A percentile compares a stretch with the other conserved stretches of the same genome.
Evolutionary conservation across 2,888 invertebrate genomes (phyloP).

Genomic region (Tenthredo mesomela): DNA sequence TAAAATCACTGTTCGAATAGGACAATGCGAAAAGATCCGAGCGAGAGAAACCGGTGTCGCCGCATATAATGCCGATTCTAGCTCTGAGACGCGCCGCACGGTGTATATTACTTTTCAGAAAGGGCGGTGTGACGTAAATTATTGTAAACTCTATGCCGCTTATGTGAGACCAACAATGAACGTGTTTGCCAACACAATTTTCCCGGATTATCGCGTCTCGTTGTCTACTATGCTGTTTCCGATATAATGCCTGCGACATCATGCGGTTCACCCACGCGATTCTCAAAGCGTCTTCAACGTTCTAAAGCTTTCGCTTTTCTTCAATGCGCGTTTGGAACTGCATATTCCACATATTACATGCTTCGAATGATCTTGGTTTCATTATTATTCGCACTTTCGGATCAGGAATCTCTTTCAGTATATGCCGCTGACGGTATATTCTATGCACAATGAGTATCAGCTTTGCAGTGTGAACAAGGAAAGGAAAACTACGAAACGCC

Average conservation of each 20-base stretch:
- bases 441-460: neutral
- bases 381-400: neutral
- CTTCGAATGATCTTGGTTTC: neutral
- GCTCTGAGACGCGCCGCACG: slow-evolving; percentile 60
- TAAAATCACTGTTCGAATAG: neutral
- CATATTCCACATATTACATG: neutral
- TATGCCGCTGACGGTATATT: neutral
- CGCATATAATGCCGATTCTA: slow-evolving; percentile 25
- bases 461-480: neutral
- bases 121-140: slow-evolving; percentile 76
- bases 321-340: neutral
- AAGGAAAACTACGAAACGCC: neutral
- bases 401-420: neutral
- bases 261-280: neutral
- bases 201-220: slow-evolving; percentile 49
- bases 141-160: slow-evolving; percentile 58
- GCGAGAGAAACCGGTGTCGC: neutral
- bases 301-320: slow-evolving; percentile 7
- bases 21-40: slow-evolving; percentile 27
- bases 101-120: slow-evolving; percentile 78
- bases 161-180: slow-evolving; percentile 69
- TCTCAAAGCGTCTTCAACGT: slow-evolving; percentile 40
- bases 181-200: slow-evolving; percentile 75
- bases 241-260: neutral
- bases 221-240: neutral